Conservation (phyloP, 2,797 vertebrate genomes). For the Gastrophryne carolinensis region DNA sequence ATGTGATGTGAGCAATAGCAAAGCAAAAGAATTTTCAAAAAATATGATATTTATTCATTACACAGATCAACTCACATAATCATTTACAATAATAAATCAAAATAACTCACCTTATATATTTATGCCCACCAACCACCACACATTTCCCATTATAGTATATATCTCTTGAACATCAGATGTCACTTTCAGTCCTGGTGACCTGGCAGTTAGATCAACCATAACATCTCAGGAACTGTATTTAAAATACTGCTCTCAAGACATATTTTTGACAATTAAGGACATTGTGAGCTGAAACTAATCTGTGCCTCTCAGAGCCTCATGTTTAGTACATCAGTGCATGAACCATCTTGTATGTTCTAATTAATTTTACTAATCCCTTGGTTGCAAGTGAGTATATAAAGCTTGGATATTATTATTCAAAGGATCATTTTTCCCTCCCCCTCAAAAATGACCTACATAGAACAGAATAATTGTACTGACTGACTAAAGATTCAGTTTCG, state of each 20-base stretch:
- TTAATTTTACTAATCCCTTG: conserved; percentile 61
- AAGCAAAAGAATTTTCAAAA: too few species aligned
- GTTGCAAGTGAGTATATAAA: conserved; percentile 56
- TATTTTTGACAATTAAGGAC: conserved; percentile 54
- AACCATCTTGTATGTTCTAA: conserved; percentile 55
- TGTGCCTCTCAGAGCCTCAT: conserved; percentile 47
- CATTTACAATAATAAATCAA: too few species aligned
- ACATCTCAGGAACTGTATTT: conserved; percentile 49
- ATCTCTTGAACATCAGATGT: conserved; percentile 4
- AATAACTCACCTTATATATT: too few species aligned
- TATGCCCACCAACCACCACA: too few species aligned
- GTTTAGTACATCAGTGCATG: conserved; percentile 53
- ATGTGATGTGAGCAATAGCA: too few species aligned
- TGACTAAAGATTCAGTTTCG: too few species aligned
- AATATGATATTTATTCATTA: too few species aligned
- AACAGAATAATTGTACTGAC: conserved; percentile 50
- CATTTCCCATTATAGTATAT: conserved; percentile 10
- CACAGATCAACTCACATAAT: too few species aligned
- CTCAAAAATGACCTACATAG: conserved; percentile 47
- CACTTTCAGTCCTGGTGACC: conserved; percentile 22
- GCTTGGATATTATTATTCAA: conserved; percentile 47
- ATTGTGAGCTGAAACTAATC: conserved; percentile 53
- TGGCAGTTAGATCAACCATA: conserved; percentile 30
- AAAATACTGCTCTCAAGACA: conserved; percentile 58
- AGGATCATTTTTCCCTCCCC: conserved; percentile 54